These are phyloP conservation scores for Volucella zonaria DNA, from an alignment of 2,888 invertebrate species.

Conservation along the genomic window DNA sequence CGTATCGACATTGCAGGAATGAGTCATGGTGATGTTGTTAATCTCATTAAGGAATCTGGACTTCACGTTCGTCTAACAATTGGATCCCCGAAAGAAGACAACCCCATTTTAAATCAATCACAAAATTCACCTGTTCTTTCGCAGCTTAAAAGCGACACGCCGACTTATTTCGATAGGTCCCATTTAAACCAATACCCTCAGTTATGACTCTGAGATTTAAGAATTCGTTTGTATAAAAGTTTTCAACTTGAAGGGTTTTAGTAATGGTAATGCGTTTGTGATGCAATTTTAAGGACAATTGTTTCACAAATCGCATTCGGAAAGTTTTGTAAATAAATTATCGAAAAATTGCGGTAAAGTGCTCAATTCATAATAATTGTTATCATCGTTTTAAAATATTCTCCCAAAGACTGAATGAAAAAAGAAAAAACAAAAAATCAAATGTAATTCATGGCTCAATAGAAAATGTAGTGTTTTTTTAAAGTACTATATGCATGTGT, in stretches of 20 bases:
- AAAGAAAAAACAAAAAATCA: slow-evolving; percentile 27
- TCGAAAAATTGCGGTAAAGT: slow-evolving; percentile 18
- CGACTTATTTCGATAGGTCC: slow-evolving; percentile 76
- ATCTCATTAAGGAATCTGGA: slow-evolving; percentile 98
- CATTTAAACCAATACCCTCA: slow-evolving; percentile 79
- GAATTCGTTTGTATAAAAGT: slow-evolving; percentile 81
- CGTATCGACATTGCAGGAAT: slow-evolving; percentile 94
- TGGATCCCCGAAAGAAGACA: slow-evolving; percentile 80
- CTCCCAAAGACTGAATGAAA: slow-evolving; percentile 69
- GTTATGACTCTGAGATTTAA: slow-evolving; percentile 83
- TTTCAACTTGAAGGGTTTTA: slow-evolving; percentile 77
- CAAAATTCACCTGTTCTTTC: slow-evolving; percentile 76
- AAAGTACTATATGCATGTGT: slow-evolving; percentile 30
- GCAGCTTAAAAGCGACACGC: slow-evolving; percentile 68
- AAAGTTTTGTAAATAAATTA: slow-evolving; percentile 59
- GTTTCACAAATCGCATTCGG: slow-evolving; percentile 33
- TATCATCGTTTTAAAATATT: slow-evolving; percentile 44
- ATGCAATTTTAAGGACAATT: slow-evolving; percentile 23
- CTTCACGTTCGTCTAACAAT: slow-evolving; percentile 94
- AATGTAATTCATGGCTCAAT: slow-evolving; percentile 26
- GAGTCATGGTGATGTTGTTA: slow-evolving; percentile 98
- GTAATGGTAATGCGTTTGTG: slow-evolving; percentile 52
- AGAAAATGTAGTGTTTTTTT: slow-evolving; percentile 32
- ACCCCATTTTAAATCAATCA: slow-evolving; percentile 75
- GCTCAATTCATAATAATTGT: slow-evolving; percentile 20